Conservation (phyloP, 2,113 vertebrate genomes). For the Enhydra lutris region DNA sequence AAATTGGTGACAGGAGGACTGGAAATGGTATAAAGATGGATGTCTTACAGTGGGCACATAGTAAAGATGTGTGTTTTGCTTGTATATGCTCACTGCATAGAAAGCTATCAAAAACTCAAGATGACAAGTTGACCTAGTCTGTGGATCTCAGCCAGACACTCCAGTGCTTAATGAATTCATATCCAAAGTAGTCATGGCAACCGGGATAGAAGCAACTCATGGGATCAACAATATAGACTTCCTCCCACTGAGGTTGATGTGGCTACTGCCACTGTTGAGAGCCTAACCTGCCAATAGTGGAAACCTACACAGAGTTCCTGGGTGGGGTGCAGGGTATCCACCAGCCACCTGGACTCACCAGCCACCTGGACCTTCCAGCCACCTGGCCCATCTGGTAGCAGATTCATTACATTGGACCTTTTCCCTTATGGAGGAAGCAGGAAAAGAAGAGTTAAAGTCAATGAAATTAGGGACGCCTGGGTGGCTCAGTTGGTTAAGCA, state of each 20-base stretch:
- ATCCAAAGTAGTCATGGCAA: background rate
- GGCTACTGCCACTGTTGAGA: background rate
- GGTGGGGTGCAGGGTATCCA: background rate
- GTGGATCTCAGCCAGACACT: background rate
- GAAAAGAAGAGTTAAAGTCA: background rate
- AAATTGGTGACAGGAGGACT: background rate
- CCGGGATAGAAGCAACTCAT: background rate
- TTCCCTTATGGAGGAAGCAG: background rate
- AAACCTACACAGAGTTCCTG: background rate
- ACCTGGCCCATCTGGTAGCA: background rate
- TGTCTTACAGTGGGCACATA: background rate
- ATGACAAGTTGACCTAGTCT: background rate
- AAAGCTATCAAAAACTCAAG: background rate
- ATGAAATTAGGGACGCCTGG: too few species aligned
- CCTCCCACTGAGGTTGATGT: background rate
- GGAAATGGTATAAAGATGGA: background rate
- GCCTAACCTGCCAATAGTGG: background rate
- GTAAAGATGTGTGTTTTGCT: background rate
- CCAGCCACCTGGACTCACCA: background rate
- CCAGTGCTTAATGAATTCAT: background rate
- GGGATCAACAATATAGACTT: background rate
- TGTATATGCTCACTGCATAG: background rate
- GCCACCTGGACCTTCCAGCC: background rate
- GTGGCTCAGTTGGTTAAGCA: too few species aligned
- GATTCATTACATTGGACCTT: background rate